Evolutionary conservation across 53 echinoderm and acorn worm genomes (phyloP).

Genomic region (Hippasteria phrygiana): DNA sequence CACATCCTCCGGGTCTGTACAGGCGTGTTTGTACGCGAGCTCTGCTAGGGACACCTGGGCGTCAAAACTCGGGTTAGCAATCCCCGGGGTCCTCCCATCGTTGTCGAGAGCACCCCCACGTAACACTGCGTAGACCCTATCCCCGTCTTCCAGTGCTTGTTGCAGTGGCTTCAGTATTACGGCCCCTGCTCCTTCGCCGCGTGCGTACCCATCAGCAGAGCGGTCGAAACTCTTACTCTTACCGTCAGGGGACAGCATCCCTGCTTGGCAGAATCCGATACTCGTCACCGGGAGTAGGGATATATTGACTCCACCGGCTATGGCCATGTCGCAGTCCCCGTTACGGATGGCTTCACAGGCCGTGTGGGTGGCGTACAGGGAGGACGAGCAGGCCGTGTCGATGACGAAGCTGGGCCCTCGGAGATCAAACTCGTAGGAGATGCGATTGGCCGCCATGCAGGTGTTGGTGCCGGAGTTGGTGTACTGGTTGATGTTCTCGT

Average conservation of each 20-base stretch:
- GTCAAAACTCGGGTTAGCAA: conserved; percentile 95
- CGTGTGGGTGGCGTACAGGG: conserved; percentile 85
- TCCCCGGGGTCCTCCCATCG: conserved; percentile 95
- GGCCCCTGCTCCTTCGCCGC: conserved; percentile 94
- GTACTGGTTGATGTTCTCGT: conserved; percentile 97
- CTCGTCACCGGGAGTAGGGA: conserved; percentile 95
- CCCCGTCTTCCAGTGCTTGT: conserved; percentile 92
- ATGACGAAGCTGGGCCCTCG: conserved; percentile 92
- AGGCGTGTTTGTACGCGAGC: conserved; percentile 77
- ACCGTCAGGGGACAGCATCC: conserved; percentile 97
- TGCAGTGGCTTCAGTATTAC: conserved; percentile 92
- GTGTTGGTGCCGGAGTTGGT: conserved; percentile 97
- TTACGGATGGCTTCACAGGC: conserved; percentile 91
- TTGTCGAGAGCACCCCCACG: conserved; percentile 89
- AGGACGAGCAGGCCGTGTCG: conserved; percentile 98
- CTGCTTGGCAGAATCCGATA: conserved; percentile 97
- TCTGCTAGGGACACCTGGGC: conserved; percentile 85
- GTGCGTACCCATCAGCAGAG: conserved; percentile 93
- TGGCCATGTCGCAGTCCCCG: conserved; percentile 96
- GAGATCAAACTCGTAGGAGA: conserved; percentile 97
- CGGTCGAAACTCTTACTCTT: conserved; percentile 97
- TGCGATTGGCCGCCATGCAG: conserved; percentile 94
- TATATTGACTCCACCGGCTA: conserved; percentile 94
- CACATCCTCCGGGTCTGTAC: conserved; percentile 78
- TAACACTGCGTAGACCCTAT: conserved; percentile 88